phyloP scores from a whole-genome alignment of 2,113 vertebrate genomes.

The Serinus canaria region DNA sequence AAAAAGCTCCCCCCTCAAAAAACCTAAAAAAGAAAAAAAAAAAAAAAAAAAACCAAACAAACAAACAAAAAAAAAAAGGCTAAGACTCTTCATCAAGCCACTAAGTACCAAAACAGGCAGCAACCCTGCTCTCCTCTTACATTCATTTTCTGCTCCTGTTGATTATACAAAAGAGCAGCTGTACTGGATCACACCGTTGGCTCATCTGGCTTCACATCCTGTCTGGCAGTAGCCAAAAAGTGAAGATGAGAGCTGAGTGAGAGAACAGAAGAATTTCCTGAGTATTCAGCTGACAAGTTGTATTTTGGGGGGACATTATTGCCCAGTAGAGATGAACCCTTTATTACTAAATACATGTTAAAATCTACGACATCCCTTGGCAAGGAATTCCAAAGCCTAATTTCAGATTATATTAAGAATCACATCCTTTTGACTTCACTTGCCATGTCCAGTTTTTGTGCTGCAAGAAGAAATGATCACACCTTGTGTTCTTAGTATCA shows the following conservation, averaged over 20 bases:
- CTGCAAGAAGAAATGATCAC: not conserved
- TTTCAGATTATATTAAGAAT: not conserved
- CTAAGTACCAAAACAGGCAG: not conserved
- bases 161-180: not conserved
- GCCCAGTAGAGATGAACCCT: not conserved
- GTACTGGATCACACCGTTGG: not conserved
- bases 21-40: not conserved
- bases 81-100: not conserved
- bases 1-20: not conserved
- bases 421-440: not conserved
- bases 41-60: not conserved
- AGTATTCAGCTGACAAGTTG: not conserved
- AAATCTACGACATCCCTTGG: not conserved
- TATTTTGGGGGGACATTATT: not conserved
- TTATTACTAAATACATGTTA: not conserved
- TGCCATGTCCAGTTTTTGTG: not conserved
- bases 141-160: not conserved
- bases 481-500: accelerated
- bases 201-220: not conserved
- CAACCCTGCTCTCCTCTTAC: not conserved
- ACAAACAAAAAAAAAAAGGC: too few relatives aligned
- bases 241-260: not conserved
- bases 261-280: not conserved
- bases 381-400: not conserved
- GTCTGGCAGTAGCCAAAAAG: not conserved